Conservation (phyloP, 2,888 invertebrate species). For the Germaria angustata region DNA sequence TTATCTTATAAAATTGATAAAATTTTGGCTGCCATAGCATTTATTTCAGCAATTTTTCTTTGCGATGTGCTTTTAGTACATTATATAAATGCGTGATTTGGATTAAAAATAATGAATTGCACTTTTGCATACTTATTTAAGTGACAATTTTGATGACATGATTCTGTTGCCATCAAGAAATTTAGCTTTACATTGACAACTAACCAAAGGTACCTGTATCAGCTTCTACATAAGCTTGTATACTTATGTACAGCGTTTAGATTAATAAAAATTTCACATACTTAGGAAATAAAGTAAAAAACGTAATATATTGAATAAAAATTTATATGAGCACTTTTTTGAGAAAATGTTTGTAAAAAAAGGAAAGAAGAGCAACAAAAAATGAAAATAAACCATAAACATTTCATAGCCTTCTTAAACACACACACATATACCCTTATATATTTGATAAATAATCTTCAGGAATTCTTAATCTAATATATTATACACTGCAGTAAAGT, state of each 20-base stretch:
- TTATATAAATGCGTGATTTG: too few relatives aligned
- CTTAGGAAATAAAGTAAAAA: constrained; percentile 10
- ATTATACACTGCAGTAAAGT: not conserved
- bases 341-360: not conserved
- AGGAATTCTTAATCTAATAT: not conserved
- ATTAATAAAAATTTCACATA: not conserved
- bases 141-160: constrained; percentile 78
- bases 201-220: constrained; percentile 64
- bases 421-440: not conserved
- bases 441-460: not conserved
- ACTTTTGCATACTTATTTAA: constrained; percentile 76
- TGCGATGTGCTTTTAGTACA: not conserved
- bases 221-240: not conserved
- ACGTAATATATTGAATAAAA: not conserved
- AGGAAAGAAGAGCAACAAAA: not conserved
- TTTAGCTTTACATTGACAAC: constrained; percentile 59
- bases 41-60: not conserved
- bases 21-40: too few relatives aligned
- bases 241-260: not conserved
- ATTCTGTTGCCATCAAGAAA: constrained; percentile 63
- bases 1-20: too few relatives aligned
- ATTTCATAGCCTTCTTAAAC: not conserved
- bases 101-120: too few relatives aligned
- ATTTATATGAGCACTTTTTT: not conserved
- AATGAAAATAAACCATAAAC: not conserved